Evolutionary conservation across 2,113 vertebrate species (phyloP), one percentile per base, ranked within the genome.

Genomic region (Corythaeola cristata): DNA sequence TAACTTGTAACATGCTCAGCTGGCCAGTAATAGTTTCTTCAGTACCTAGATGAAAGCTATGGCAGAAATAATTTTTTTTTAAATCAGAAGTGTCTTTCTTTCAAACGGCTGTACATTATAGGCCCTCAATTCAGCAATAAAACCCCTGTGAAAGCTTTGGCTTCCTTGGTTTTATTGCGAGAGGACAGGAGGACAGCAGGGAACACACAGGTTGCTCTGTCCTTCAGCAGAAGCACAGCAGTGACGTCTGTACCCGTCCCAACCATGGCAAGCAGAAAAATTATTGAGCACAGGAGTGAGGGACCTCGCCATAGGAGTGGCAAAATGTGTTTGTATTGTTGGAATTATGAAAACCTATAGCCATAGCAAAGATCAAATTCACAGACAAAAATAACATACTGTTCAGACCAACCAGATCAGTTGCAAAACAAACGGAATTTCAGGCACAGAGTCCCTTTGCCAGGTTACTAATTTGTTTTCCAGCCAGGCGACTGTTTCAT

Each of bases 251-350:
- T 11, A 28, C 35, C 39, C 39, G 33, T 27, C 58, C 37, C 33
- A 39, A 33, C 26, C 30, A 21, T 0, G 5, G 18, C 24, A 26
- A 33, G 53, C 18, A 28, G 17, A 66, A 41, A 28, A 49, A 16
- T 11, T 8, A 22, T 32, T 0, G 5, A 84, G 15, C 45, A 53
- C 18, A 33, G 21, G 20, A 22, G 11, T 1, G 17, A 72, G 33
- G 44, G 11, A 30, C 17, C 17, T 37, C 50, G 22, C 14, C 19
- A 22, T 2, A 2, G 13, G 11, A 20, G 9, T 0, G 1, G 52
- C 16, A 52, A n/a, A 58, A n/a, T 4, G 15, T 1, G 1, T 35
- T 53, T 14, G 2, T n/a, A 8, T 15, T 45, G 10, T 12, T 67
- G 9, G 33, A 50, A 37, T 22, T 41, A 8, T 21, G 20, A 37